Evolutionary conservation across 2,113 vertebrate genomes (phyloP).

Genomic region (Percina caprodes): DNA sequence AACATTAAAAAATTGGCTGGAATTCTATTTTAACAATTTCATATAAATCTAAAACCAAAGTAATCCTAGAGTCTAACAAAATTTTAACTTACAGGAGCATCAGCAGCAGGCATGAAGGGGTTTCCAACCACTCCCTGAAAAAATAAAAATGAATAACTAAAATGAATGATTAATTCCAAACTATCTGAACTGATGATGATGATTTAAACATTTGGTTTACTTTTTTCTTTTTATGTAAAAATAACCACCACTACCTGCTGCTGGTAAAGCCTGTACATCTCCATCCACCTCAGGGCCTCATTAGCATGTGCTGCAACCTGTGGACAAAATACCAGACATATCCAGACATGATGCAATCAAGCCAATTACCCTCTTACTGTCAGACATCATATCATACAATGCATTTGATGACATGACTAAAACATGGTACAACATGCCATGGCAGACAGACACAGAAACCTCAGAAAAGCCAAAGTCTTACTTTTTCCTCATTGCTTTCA

Average conservation of each 20-base stretch:
- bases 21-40: background rate
- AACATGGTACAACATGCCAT: slow-evolving; percentile 36
- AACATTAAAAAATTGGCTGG: no score
- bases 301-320: slow-evolving; percentile 78
- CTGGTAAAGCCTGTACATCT: slow-evolving; percentile 79
- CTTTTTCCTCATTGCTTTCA: slow-evolving; percentile 73
- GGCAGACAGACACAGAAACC: slow-evolving; percentile 1
- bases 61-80: background rate
- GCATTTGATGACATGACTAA: slow-evolving; percentile 45
- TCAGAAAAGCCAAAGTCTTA: slow-evolving; percentile 42
- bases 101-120: slow-evolving; percentile 70
- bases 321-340: slow-evolving; percentile 65
- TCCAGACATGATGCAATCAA: slow-evolving; percentile 61
- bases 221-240: background rate
- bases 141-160: slow-evolving; percentile 31
- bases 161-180: background rate
- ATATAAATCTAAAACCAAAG: background rate
- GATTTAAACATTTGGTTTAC: background rate
- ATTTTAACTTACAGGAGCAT: slow-evolving; percentile 62
- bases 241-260: slow-evolving; percentile 74
- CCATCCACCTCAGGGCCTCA: slow-evolving; percentile 81
- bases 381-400: slow-evolving; percentile 34
- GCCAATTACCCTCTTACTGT: slow-evolving; percentile 37
- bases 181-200: background rate
- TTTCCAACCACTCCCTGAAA: slow-evolving; percentile 68